Percentiles rank a stretch among this genome's conserved stretches.
Conservation (phyloP, 1,140 invertebrate species). For the Eurytemora carolleeae region DNA sequence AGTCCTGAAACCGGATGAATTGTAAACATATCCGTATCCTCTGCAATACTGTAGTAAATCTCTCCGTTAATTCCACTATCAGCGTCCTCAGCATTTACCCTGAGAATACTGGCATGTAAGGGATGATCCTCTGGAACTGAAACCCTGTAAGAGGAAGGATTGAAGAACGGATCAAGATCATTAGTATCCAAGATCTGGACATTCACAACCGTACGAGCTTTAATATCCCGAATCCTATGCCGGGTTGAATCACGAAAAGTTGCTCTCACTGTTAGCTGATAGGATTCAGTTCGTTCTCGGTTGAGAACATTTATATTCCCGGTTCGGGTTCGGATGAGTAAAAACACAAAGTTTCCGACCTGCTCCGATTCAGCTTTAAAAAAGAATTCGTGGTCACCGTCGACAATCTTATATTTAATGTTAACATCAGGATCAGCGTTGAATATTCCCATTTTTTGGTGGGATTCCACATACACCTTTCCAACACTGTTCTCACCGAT, state of each 20-base stretch:
- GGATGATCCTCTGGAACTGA: slow-evolving; percentile 73
- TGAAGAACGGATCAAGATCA: slow-evolving; percentile 77
- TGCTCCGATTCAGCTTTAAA: slow-evolving; percentile 71
- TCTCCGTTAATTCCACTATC: slow-evolving; percentile 82
- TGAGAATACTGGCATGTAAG: slow-evolving; percentile 38
- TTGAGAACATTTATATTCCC: slow-evolving; percentile 65
- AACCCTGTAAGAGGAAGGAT: slow-evolving; percentile 59
- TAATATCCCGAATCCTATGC: slow-evolving; percentile 15
- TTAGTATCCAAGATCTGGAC: slow-evolving; percentile 71
- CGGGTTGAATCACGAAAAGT: slow-evolving; percentile 28
- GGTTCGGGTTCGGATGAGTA: slow-evolving; percentile 62
- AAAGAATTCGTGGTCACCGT: slow-evolving; percentile 64
- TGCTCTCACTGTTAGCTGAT: slow-evolving; percentile 57
- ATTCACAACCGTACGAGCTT: slow-evolving; percentile 29
- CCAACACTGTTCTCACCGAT: slow-evolving; percentile 75
- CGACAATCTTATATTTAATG: slow-evolving; percentile 49
- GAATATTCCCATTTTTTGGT: slow-evolving; percentile 45
- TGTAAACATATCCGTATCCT: slow-evolving; percentile 59
- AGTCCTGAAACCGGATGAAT: slow-evolving; percentile 78
- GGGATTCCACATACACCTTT: slow-evolving; percentile 49
- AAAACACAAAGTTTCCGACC: slow-evolving; percentile 82
- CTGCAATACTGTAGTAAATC: slow-evolving; percentile 82
- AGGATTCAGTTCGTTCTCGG: slow-evolving; percentile 64
- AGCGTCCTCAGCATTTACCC: slow-evolving; percentile 63
- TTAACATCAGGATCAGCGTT: slow-evolving; percentile 22